Evolutionary conservation across 2,113 vertebrate species (phyloP).

Genomic region (Thamnophis sirtalis): DNA sequence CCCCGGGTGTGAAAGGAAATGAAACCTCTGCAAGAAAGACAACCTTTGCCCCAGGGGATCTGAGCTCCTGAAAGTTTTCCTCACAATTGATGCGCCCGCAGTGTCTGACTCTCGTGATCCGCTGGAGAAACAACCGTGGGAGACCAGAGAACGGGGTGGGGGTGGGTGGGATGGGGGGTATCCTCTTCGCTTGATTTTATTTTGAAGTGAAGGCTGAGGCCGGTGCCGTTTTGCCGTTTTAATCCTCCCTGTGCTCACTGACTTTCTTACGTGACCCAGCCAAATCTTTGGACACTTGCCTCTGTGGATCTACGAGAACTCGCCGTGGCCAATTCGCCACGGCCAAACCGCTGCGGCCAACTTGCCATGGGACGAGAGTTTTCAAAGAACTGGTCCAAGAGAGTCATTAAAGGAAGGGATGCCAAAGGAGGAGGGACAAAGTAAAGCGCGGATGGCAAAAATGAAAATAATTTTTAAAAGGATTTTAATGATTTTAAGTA

Average conservation of each 20-base stretch:
- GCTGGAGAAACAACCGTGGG: background rate
- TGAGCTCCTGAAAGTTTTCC: background rate
- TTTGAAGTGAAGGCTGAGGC: background rate
- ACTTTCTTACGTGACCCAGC: background rate
- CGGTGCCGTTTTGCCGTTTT: background rate
- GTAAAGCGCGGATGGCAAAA: background rate
- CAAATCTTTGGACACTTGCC: background rate
- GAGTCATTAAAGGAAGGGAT: background rate
- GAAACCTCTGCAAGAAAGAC: background rate
- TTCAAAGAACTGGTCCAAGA: background rate
- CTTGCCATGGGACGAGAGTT: accelerated
- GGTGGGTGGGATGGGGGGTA: no score
- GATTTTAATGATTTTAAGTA: background rate
- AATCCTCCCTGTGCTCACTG: background rate
- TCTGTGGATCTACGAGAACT: background rate
- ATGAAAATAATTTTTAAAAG: background rate
- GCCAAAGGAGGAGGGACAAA: background rate
- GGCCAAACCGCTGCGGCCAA: background rate
- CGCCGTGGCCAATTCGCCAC: background rate
- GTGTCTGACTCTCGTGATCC: background rate
- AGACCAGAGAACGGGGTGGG: background rate
- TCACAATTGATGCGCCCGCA: background rate
- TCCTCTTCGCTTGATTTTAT: background rate
- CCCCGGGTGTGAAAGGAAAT: background rate
- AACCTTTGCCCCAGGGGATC: background rate